These are phyloP conservation scores for Lindbergichthys nudifrons DNA, from an alignment of 2,797 vertebrate genomes.

Conservation along the genomic window DNA sequence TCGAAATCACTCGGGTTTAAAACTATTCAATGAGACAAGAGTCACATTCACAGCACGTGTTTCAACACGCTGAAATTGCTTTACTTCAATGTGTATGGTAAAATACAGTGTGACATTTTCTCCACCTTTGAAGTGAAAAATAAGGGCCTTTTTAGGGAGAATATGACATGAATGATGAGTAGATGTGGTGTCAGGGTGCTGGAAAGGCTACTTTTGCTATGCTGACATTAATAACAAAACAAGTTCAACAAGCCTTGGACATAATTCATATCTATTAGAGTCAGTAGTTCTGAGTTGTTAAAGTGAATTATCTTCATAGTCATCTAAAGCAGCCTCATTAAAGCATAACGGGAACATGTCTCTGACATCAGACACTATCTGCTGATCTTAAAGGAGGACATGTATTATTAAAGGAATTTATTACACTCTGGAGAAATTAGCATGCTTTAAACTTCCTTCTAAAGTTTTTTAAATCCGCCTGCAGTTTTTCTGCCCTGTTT, in stretches of 20 bases:
- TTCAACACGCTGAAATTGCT: conserved; percentile 15
- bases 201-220: conserved; percentile 14
- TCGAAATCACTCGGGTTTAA: conserved; percentile 19
- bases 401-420: conserved; percentile 52
- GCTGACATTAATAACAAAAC: conserved; percentile 31
- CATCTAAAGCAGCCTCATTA: conserved; percentile 67
- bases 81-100: neutral
- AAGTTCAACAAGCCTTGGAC: conserved; percentile 19
- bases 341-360: conserved; percentile 38
- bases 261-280: conserved; percentile 58
- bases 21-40: neutral
- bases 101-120: conserved; percentile 22
- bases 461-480: conserved; percentile 27
- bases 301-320: conserved; percentile 55
- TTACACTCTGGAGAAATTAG: conserved; percentile 58
- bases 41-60: neutral
- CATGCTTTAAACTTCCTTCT: conserved; percentile 47
- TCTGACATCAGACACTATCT: conserved; percentile 56
- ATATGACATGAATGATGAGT: conserved; percentile 3
- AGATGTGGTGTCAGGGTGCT: conserved; percentile 8
- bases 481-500: conserved; percentile 38
- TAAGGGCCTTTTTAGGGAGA: conserved; percentile 1
- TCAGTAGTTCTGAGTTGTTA: conserved; percentile 56
- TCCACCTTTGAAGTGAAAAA: conserved; percentile 16
- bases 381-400: conserved; percentile 52